Evolutionary conservation across 2,113 vertebrate genomes (phyloP), one percentile per base, ranked within the genome.

Genomic region (Pygathrix nemaeus): DNA sequence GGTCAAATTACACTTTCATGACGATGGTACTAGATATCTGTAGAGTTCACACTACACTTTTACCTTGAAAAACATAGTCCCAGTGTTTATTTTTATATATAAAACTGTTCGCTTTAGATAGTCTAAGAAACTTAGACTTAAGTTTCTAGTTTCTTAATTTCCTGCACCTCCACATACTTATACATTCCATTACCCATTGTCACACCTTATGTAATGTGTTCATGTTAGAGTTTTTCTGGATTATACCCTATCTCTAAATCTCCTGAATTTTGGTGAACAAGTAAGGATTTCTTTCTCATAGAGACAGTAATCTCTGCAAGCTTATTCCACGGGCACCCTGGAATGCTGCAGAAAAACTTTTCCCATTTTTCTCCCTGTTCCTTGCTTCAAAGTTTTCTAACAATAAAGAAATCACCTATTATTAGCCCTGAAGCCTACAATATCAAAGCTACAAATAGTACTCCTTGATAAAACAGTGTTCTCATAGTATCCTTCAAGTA

Each of bases 1-100:
- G 38, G 8, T 97, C 68, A 96, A 70, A 79, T 95, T 96, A 92
- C 66, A 83, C 52, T 59, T 84, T 78, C 13, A 75, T 70, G 18
- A 90, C 25, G 79, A 85, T 35, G 18, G 21, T 84, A 27, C 64
- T 57, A 87, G 61, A 95, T 84, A 72, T 40, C 14, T 50, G 95
- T 27, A 83, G 72, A 68, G 66, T 64, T 88, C 17, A 21, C 5
- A 35, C 32, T 68, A 48, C 21, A 0, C 3, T 84, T 89, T 40
- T n/a, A 68, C 30, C 30, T 68, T 5, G 13, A 81, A 79, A 92
- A 84, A 76, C 45, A 3, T 40, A 45, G 40, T 79, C 8, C 32
- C 3, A 55, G 2, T 76, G 11, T 45, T 90, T 64, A 90, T 23
- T 50, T 27, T 3, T 6, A 90, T 61, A 18, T 35, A n/a, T 32